phyloP scores from a whole-genome alignment of 1,140 invertebrate genomes.

The Microplitis demolitor region DNA sequence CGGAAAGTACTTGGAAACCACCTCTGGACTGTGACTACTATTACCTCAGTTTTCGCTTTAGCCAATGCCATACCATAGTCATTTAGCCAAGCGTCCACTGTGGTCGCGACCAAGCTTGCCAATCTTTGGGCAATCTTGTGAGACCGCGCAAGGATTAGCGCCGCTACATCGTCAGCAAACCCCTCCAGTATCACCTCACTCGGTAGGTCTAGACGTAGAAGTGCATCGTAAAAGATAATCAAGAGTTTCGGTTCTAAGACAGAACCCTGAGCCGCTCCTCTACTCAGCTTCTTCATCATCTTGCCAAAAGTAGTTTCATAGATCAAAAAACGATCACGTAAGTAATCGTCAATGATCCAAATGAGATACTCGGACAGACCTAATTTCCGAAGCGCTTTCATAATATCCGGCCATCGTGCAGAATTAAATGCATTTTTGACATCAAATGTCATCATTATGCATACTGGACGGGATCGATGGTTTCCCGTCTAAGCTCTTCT shows the following conservation, averaged over 20 bases:
- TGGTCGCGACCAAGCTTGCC: conserved; percentile 24
- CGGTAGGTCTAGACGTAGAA: conserved; percentile 37
- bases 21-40: conserved; percentile 18
- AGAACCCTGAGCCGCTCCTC: conserved; percentile 41
- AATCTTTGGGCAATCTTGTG: conserved; percentile 20
- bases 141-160: conserved; percentile 30
- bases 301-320: conserved; percentile 19
- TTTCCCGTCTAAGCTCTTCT: neutral
- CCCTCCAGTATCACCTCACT: conserved; percentile 24
- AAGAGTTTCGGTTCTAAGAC: conserved; percentile 43
- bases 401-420: conserved; percentile 19
- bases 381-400: conserved; percentile 9
- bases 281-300: conserved; percentile 8
- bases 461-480: neutral
- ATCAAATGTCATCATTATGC: conserved; percentile 33
- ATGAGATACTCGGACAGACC: conserved; percentile 19
- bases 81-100: conserved; percentile 27
- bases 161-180: conserved; percentile 43
- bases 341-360: conserved; percentile 27
- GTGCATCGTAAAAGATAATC: conserved; percentile 42
- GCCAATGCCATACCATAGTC: conserved; percentile 32
- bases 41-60: conserved; percentile 31
- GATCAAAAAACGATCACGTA: conserved; percentile 14
- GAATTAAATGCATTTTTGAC: conserved; percentile 41
- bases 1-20: neutral